Base-by-base conservation (phyloP, 92 coral and sea anemone species). In the Chrysogorgia sp. region DNA sequence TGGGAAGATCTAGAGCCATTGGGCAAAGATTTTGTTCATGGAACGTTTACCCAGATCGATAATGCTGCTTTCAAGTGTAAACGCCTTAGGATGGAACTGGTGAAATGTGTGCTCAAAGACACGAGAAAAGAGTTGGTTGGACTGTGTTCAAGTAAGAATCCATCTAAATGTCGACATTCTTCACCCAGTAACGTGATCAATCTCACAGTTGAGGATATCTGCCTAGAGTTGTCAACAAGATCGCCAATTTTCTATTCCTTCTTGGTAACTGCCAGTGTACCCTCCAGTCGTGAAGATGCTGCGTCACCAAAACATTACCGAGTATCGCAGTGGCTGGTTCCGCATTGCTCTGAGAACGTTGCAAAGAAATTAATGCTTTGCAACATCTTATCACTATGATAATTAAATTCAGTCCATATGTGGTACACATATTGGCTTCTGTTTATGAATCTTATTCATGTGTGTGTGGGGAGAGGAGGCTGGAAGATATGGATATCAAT, bases 321-420 rank as follows among this genome's bases (percentile, higher is more conserved):
- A 76, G 81, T 49, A 40, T 77, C 7, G 74, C 74, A 62, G 43
- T 77, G 32, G 74, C 74, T 62, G 83, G 83, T 28, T n/a, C n/a
- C n/a, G n/a, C n/a, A n/a, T n/a, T n/a, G n/a, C n/a, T n/a, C n/a
- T 63, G 83, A 45, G 83, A 77, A 63, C 40, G 74, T 20, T 77
- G 74, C 24, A 63, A 58, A 58, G 74, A 56, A 22, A 47, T 77
- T 19, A 57, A 77, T 77, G 83, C 83, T 4, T 10, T 63, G 62
- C 83, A 77, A 74, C 41, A 63, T 33, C 45, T 77, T 23, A n/a
- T 67, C 22, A 67, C 52, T 67, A 22, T 40, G 52, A 22, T 67
- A n/a, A 67, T 67, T 22, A 67, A 67, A 53, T 67, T 67, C 14
- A 67, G 31, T 19, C 56, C 55, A 29, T 60, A 67, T 20, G 8